Percentiles rank a stretch among this genome's conserved stretches.
These are phyloP conservation scores for Arrhamphus sclerolepis DNA, from an alignment of 2,797 vertebrate species.

Conservation along the genomic window DNA sequence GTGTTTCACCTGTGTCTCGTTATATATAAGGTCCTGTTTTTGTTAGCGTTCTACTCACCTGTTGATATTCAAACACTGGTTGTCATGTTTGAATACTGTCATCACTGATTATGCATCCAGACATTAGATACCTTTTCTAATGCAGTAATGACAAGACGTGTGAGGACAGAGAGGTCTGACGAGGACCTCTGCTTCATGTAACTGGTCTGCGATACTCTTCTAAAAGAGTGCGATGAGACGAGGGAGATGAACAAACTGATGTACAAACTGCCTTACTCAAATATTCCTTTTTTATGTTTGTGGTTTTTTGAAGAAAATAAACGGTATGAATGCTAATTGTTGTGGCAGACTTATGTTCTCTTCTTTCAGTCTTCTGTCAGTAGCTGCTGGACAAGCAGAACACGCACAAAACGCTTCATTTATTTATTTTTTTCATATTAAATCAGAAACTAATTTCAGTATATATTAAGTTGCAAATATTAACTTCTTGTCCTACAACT, in stretches of 20 bases:
- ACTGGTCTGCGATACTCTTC: constrained; percentile 42
- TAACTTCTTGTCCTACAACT: too few relatives aligned
- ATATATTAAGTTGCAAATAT: too few relatives aligned
- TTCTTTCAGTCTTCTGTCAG: not conserved
- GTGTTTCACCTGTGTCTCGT: too few relatives aligned
- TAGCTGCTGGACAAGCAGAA: not conserved
- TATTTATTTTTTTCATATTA: too few relatives aligned
- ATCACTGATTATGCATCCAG: constrained; percentile 41
- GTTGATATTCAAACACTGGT: constrained; percentile 36
- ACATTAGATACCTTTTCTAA: constrained; percentile 54
- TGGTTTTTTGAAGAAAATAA: constrained; percentile 75
- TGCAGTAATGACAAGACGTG: constrained; percentile 60
- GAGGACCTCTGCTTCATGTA: constrained; percentile 26
- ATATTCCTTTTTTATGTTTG: constrained; percentile 79
- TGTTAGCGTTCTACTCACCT: constrained; percentile 10
- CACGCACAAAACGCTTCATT: too few relatives aligned
- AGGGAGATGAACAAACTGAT: constrained; percentile 67
- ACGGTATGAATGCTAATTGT: constrained; percentile 60
- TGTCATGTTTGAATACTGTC: constrained; percentile 43
- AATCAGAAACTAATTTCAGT: too few relatives aligned
- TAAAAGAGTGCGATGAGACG: constrained; percentile 45
- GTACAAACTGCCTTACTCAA: constrained; percentile 80
- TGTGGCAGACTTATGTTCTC: constrained; percentile 3
- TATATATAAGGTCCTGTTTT: too few relatives aligned
- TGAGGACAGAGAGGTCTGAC: not conserved